Evolutionary conservation across 2,888 invertebrate genomes (phyloP).

Genomic region (Pyrrhosoma nymphula): DNA sequence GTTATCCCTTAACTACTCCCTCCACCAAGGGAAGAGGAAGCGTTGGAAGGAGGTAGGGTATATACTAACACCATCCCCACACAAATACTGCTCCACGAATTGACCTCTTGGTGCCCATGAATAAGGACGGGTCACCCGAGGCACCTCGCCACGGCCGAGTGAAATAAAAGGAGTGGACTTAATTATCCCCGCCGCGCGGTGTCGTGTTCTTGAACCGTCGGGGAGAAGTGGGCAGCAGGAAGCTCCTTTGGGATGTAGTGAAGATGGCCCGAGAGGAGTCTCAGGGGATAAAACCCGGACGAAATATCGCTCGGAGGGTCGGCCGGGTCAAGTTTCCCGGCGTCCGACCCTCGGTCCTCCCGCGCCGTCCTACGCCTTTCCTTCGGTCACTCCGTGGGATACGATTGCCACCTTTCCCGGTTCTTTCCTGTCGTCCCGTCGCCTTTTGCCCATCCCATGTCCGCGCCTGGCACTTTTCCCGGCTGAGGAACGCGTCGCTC

Average conservation of each 20-base stretch:
- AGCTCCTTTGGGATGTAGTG: background rate
- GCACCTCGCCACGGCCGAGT: background rate
- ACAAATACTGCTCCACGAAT: background rate
- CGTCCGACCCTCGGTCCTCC: background rate
- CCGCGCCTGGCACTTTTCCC: background rate
- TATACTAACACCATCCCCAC: background rate
- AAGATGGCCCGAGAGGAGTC: background rate
- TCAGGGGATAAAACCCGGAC: background rate
- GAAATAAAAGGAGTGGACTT: background rate
- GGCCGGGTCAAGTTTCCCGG: background rate
- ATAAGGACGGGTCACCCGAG: constrained; percentile 17
- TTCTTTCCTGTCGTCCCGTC: background rate
- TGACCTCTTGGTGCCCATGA: constrained; percentile 8
- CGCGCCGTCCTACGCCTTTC: background rate
- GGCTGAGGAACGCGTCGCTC: background rate
- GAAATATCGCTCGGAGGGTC: background rate
- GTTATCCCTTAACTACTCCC: constrained; percentile 56
- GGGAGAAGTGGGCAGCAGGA: background rate
- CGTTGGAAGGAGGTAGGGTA: background rate
- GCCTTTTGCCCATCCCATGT: background rate
- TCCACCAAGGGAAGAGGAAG: background rate
- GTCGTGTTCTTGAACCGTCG: constrained; percentile 5
- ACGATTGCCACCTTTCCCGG: background rate
- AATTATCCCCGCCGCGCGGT: background rate
- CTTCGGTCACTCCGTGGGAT: background rate